A percentile compares a stretch with the other conserved stretches of the same genome.
Conservation (phyloP, 2,888 invertebrate species). For the Ennomos fuscantarius region DNA sequence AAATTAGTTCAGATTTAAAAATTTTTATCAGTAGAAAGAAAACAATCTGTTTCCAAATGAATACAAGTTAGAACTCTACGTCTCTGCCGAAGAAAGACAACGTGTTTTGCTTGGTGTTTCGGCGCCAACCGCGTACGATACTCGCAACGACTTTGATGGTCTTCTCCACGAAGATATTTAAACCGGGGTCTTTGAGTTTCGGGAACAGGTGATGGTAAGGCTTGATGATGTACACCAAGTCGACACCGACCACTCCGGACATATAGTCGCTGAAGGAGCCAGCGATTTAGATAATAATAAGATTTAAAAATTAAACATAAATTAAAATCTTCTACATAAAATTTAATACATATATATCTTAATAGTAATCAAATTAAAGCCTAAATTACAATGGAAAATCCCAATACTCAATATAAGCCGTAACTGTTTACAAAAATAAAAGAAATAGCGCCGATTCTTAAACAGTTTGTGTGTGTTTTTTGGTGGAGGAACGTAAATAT, state of each 20-base stretch:
- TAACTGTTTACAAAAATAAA: slow-evolving; percentile 36
- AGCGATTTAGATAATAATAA: no score
- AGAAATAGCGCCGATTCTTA: slow-evolving; percentile 34
- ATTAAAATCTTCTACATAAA: no score
- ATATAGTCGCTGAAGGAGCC: slow-evolving; percentile 73
- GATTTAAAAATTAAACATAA: no score
- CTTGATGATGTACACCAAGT: slow-evolving; percentile 72
- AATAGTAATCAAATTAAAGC: background rate
- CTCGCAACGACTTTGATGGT: slow-evolving; percentile 61
- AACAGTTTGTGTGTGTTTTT: slow-evolving; percentile 33
- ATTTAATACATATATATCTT: no score
- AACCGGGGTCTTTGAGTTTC: slow-evolving; percentile 52
- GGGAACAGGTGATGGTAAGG: slow-evolving; percentile 70
- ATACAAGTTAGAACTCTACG: slow-evolving; percentile 61
- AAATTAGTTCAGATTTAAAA: no score
- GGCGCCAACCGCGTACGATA: slow-evolving; percentile 77
- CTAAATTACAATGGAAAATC: slow-evolving; percentile 5
- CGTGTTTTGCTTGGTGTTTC: slow-evolving; percentile 73
- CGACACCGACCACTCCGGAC: slow-evolving; percentile 72
- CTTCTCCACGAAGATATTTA: slow-evolving; percentile 69
- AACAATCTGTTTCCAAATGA: slow-evolving; percentile 12
- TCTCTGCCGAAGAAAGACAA: slow-evolving; percentile 74
- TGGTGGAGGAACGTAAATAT: slow-evolving; percentile 44
- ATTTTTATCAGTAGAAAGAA: slow-evolving; percentile 6
- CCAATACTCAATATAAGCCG: slow-evolving; percentile 4